Evolutionary conservation across 2,113 vertebrate species (phyloP).

Genomic region (Pachypanchax playfairii): DNA sequence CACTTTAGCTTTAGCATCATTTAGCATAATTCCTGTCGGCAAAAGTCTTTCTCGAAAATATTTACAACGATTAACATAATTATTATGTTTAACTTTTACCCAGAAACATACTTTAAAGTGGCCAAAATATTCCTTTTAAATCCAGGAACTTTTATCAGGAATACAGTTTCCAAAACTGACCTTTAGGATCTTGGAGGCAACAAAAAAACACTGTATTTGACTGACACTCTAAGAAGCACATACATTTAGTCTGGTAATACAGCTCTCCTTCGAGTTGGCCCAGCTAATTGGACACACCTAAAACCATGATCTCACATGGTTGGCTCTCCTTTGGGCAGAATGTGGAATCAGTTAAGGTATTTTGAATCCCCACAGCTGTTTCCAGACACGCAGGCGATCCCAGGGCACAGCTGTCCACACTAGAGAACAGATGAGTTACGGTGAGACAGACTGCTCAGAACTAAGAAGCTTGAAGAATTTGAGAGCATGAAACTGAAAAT

Average conservation of each 20-base stretch:
- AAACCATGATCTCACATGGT: constrained; percentile 72
- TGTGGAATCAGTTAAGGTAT: constrained; percentile 76
- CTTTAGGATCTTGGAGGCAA: no score
- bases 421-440: constrained; percentile 54
- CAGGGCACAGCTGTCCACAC: constrained; percentile 74
- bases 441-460: constrained; percentile 21
- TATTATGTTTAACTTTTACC: no score
- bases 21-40: no score
- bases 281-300: constrained; percentile 73
- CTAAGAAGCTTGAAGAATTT: constrained; percentile 24
- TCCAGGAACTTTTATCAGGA: neutral
- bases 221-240: no score
- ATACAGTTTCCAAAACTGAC: no score
- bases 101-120: no score
- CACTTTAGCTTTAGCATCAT: no score
- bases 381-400: constrained; percentile 62
- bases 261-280: constrained; percentile 19
- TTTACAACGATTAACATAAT: no score
- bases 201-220: no score
- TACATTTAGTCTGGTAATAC: neutral
- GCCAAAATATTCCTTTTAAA: no score
- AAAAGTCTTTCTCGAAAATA: no score
- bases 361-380: constrained; percentile 77
- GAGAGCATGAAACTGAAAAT: constrained; percentile 27
- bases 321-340: constrained; percentile 64